Evolutionary conservation across 2,888 invertebrate species (phyloP).

Genomic region (Epirrhoe alternata): DNA sequence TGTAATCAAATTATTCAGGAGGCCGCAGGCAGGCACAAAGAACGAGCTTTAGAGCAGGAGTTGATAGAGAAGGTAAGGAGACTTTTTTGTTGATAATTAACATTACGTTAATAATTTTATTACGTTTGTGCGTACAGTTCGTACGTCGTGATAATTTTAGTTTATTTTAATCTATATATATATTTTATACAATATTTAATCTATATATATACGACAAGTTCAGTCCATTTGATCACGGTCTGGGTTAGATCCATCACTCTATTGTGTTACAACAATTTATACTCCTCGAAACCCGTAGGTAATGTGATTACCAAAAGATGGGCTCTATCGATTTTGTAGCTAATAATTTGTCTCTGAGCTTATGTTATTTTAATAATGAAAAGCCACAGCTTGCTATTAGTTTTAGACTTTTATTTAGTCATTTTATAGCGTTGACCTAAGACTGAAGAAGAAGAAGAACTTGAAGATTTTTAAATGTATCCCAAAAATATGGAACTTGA

Average conservation of each 20-base stretch:
- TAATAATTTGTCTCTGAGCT: background rate
- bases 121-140: too few relatives aligned
- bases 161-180: too few relatives aligned
- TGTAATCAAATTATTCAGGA: slow-evolving; percentile 58
- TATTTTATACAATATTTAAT: too few relatives aligned
- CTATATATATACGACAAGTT: too few relatives aligned
- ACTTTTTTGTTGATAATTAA: background rate
- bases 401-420: too few relatives aligned
- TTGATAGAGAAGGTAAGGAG: background rate
- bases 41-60: slow-evolving; percentile 17
- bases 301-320: slow-evolving; percentile 34
- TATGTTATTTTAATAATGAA: slow-evolving; percentile 17
- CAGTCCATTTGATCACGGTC: slow-evolving; percentile 49
- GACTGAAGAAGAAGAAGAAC: too few relatives aligned
- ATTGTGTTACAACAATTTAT: slow-evolving; percentile 34
- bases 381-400: slow-evolving; percentile 12
- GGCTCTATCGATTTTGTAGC: slow-evolving; percentile 21
- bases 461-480: too few relatives aligned
- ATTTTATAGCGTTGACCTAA: too few relatives aligned
- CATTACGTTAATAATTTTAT: too few relatives aligned
- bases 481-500: too few relatives aligned
- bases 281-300: slow-evolving; percentile 19
- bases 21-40: slow-evolving; percentile 32
- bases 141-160: too few relatives aligned
- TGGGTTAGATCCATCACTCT: slow-evolving; percentile 42